Conservation (phyloP, 2,797 vertebrate genomes). For the Crenuchus spilurus region DNA sequence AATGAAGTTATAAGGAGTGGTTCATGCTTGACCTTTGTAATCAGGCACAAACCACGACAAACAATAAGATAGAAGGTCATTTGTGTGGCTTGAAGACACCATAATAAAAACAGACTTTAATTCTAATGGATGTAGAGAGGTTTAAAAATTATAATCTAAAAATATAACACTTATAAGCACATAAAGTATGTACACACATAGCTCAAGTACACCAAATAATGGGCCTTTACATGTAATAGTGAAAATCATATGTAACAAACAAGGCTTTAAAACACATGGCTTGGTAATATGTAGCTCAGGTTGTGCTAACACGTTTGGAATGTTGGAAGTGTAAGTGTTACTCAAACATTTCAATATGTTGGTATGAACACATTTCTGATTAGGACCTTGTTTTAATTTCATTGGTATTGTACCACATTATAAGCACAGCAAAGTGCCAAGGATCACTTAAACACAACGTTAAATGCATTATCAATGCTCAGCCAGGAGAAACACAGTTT, state of each 20-base stretch:
- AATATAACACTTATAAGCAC: too few species aligned
- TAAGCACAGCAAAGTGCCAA: constrained; percentile 6
- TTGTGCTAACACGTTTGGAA: constrained; percentile 18
- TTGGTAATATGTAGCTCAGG: not conserved
- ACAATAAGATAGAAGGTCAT: too few species aligned
- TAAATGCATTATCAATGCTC: constrained; percentile 43
- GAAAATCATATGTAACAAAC: not conserved
- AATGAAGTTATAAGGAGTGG: too few species aligned
- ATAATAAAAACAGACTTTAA: too few species aligned
- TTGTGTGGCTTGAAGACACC: too few species aligned
- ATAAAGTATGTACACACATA: too few species aligned
- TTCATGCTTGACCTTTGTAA: too few species aligned
- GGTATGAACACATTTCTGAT: constrained; percentile 19
- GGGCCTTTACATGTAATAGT: too few species aligned
- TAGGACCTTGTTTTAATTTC: constrained; percentile 21
- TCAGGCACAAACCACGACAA: too few species aligned
- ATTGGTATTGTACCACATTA: constrained; percentile 12
- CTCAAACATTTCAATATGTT: constrained; percentile 19
- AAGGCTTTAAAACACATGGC: not conserved
- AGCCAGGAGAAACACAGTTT: constrained; percentile 19
- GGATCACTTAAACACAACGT: constrained; percentile 24
- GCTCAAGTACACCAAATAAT: too few species aligned
- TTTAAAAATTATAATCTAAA: too few species aligned
- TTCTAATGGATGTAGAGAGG: too few species aligned
- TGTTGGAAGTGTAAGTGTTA: constrained; percentile 9